Percentiles rank a stretch among this genome's conserved stretches.
Conservation (phyloP, 2,888 invertebrate species). For the Euproctis similis region DNA sequence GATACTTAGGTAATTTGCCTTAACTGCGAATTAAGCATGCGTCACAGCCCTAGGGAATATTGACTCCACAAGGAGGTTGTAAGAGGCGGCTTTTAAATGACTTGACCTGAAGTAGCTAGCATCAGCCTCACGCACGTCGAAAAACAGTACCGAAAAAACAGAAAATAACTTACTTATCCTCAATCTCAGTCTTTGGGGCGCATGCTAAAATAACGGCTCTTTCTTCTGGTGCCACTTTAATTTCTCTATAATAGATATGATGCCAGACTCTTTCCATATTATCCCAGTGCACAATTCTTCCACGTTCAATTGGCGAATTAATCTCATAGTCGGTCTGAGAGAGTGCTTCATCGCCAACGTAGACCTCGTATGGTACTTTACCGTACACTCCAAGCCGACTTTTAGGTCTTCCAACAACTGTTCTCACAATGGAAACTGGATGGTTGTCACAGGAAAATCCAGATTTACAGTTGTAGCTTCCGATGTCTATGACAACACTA, state of each 20-base stretch:
- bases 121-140: too few species aligned
- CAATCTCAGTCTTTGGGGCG: slow-evolving; percentile 30
- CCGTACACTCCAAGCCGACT: slow-evolving; percentile 45
- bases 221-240: slow-evolving; percentile 60
- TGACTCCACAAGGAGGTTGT: too few species aligned
- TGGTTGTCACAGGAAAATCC: slow-evolving; percentile 65
- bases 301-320: slow-evolving; percentile 36
- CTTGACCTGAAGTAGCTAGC: too few species aligned
- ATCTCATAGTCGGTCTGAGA: slow-evolving; percentile 34
- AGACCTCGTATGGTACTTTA: slow-evolving; percentile 45
- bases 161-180: slow-evolving; percentile 46
- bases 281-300: slow-evolving; percentile 56
- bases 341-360: slow-evolving; percentile 45
- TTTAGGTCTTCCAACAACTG: slow-evolving; percentile 50
- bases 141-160: too few species aligned
- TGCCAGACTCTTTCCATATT: slow-evolving; percentile 64
- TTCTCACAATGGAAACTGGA: slow-evolving; percentile 54
- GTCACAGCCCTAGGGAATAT: too few species aligned
- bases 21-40: too few species aligned
- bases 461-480: slow-evolving; percentile 52
- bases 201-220: slow-evolving; percentile 42
- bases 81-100: too few species aligned
- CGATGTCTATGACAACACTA: slow-evolving; percentile 53
- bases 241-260: slow-evolving; percentile 49
- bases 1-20: too few species aligned